Conservation (phyloP, 2,113 vertebrate species). For the Ctenomys sociabilis region DNA sequence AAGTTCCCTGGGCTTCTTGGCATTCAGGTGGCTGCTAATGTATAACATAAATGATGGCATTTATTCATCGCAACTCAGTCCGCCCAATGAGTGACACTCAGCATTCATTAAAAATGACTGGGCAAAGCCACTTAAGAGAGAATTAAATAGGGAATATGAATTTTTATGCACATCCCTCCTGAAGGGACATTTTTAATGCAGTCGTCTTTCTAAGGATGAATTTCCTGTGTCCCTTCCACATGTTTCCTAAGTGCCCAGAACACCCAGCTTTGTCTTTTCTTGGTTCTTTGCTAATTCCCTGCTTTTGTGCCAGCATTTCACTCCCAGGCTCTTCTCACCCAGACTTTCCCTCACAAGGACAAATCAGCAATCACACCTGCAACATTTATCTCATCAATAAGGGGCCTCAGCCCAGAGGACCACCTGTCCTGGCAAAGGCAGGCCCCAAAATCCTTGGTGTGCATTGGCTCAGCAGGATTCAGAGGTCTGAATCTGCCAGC, state of each 20-base stretch:
- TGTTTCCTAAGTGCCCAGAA: not conserved
- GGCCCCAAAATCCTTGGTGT: not conserved
- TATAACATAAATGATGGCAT: not conserved
- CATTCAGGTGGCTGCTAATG: conserved; percentile 17
- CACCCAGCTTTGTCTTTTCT: conserved; percentile 34
- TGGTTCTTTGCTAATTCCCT: not conserved
- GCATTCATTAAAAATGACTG: conserved; percentile 38
- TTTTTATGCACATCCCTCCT: not conserved
- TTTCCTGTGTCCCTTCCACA: not conserved
- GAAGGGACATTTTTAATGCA: not conserved
- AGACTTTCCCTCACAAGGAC: not conserved
- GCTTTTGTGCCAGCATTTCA: conserved; percentile 27
- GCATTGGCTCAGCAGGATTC: not conserved
- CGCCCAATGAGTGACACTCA: not conserved
- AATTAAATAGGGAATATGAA: conserved; percentile 36
- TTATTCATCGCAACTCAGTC: not conserved
- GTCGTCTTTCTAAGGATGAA: not conserved
- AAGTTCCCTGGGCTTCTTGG: not conserved
- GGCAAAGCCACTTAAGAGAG: not conserved
- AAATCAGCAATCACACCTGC: conserved; percentile 58
- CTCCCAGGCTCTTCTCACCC: not conserved
- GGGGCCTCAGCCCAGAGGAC: conserved; percentile 63
- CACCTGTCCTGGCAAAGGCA: conserved; percentile 48
- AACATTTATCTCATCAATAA: conserved; percentile 24
- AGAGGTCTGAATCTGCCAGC: not conserved